Evolutionary conservation across 1,140 invertebrate species (phyloP), one percentile per base, ranked within the genome.

Genomic region (Chionoecetes opilio): DNA sequence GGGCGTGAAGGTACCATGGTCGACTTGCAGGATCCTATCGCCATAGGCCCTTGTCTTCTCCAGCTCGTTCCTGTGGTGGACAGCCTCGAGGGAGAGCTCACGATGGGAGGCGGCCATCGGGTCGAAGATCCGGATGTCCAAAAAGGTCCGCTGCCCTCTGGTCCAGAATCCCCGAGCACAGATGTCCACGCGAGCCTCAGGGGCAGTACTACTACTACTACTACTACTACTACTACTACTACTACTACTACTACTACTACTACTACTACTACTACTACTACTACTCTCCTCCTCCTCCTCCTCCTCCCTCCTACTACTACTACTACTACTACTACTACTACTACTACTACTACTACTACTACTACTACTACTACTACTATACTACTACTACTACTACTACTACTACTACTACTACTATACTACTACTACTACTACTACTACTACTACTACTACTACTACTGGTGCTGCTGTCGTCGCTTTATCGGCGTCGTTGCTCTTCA

Each of bases 191-290:
- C n/a, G n/a, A n/a, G n/a, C n/a, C n/a, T n/a, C n/a, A n/a, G n/a
- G n/a, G n/a, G n/a, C n/a, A 84, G n/a, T 84, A 84, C 82, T 86
- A 86, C 35, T 86, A 86, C 35, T 38, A 86, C 84, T 86, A 86
- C 84, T 86, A 86, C 84, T 86, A 34, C 84, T 86, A 86, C 84
- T 86, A 86, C 84, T 86, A 86, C 84, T 86, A 86, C 84, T 34
- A 86, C 84, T 86, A 86, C 84, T 86, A 86, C 84, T 86, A 86
- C 84, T 34, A 34, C 84, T 86, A 86, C 84, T 86, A 86, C 84
- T 86, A 86, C 84, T 86, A 86, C 37, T 88, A 88, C 34, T 88
- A 88, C 34, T 88, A 88, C 34, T 88, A 88, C 34, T 88, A 88
- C 9, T 88, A 88, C 9, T n/a, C n/a, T n/a, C n/a, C n/a, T n/a